Conservation (phyloP, 1,140 invertebrate species). For the Pristionchus pacificus region DNA sequence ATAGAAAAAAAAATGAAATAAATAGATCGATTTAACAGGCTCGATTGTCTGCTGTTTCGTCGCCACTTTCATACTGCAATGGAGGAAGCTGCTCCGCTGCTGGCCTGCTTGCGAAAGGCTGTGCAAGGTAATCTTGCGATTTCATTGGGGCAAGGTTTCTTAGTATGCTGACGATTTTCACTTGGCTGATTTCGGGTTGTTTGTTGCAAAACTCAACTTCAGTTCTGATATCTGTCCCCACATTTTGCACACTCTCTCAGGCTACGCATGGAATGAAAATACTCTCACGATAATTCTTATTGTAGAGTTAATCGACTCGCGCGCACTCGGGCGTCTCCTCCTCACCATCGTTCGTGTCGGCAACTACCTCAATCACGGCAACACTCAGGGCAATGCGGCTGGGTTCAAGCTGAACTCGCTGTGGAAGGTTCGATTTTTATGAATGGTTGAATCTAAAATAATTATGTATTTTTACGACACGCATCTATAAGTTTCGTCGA, state of each 20-base stretch:
- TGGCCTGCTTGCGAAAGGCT: not conserved
- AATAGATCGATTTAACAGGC: not conserved
- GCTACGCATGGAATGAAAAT: slow-evolving; percentile 2
- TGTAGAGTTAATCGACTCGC: not conserved
- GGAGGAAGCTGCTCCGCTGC: slow-evolving; percentile 8
- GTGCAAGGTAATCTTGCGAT: slow-evolving; percentile 1
- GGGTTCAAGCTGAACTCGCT: slow-evolving; percentile 30
- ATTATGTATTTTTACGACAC: no score
- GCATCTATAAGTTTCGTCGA: no score
- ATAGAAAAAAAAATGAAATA: no score
- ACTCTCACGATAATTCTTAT: not conserved
- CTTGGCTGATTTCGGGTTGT: not conserved
- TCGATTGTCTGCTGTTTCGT: slow-evolving; percentile 13
- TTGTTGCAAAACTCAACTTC: slow-evolving; percentile 17
- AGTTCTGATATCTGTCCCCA: slow-evolving; percentile 9
- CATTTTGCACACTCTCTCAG: not conserved
- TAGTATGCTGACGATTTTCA: not conserved
- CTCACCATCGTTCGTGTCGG: slow-evolving; percentile 26
- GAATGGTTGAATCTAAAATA: not conserved
- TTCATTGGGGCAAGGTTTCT: not conserved
- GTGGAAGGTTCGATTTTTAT: slow-evolving; percentile 19
- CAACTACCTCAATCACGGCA: slow-evolving; percentile 28
- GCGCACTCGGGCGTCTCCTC: slow-evolving; percentile 20
- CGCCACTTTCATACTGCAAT: slow-evolving; percentile 8
- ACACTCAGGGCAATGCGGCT: slow-evolving; percentile 26